Base-by-base conservation (phyloP, 2,888 invertebrate genomes). In the Scelioninae gen. 1 region DNA sequence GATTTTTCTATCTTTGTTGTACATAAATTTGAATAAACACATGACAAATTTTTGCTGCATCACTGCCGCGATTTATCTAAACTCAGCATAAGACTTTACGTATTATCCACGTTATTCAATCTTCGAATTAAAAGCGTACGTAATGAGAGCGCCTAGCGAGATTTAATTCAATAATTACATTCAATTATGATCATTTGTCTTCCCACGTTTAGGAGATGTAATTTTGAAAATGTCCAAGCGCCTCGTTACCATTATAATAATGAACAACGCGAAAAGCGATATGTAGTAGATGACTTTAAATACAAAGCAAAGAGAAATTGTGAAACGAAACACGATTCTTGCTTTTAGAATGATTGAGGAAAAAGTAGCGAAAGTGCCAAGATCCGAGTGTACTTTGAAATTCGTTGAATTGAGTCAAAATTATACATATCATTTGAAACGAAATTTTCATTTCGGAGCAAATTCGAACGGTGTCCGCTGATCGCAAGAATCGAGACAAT, bases 311-410 rank as follows among this genome's bases (percentile, higher is more conserved):
- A 7, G 43, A 29, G 68, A 23, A 29, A 23, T 34, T 23, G 58
- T 47, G 32, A 55, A 47, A 15, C 31, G 23, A 38, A 38, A 85
- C 84, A 82, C 84, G 78, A 85, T 86, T 87, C 83, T 88, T 86
- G 85, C 87, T 85, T 87, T 87, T 85, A 81, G 84, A 72, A 56
- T 23, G 60, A 31, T 45, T 55, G 34, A 47, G 34, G 47, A 34
- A 23, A 32, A 47, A 45, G n/a, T 47, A 62, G 34, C 60, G 53
- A 68, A 80, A 80, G 80, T 71, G 76, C 76, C 71, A 75, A 75
- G 53, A 60, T 63, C 65, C 40, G 56, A 8, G 53, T 40, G 75
- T 51, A 56, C 58, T 74, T 75, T 60, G 65, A 55, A 15, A 75
- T 71, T 58, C 75, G 69, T 81, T 81, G 69, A 58, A 81, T 68